Evolutionary conservation across 2,888 invertebrate genomes (phyloP), one percentile per base, ranked within the genome.

Genomic region (Andrena chrysosceles): DNA sequence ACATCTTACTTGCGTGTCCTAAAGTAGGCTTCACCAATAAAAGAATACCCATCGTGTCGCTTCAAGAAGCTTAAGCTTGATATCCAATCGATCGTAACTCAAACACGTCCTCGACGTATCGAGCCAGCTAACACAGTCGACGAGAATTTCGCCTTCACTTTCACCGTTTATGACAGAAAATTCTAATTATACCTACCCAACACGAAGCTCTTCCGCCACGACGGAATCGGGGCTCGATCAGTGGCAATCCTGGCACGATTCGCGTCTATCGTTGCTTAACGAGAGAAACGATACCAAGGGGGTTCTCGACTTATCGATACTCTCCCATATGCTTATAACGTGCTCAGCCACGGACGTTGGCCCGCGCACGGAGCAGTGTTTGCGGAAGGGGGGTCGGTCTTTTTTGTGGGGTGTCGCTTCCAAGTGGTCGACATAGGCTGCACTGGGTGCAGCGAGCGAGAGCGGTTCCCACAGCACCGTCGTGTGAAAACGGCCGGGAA

Each of bases 401-500:
- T 91, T 87, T 87, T 78, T 77, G 83, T 81, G 79, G 82, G 83
- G 82, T 85, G 88, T 86, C 84, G 85, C 86, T 87, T 86, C 86
- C 85, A 86, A 86, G 73, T 77, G 84, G 78, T 84, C 87, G 83
- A 79, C 87, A 79, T 72, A 79, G 85, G 76, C 78, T 63, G 82
- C 76, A 85, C 85, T 90, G 90, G 89, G 90, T 87, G 91, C 88
- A 88, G 87, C 87, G 68, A 83, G 86, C 87, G 85, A 87, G 89
- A 90, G 87, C 77, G 90, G 91, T 93, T 93, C 93, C 93, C 92
- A 93, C 93, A 93, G 90, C 80, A 71, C 77, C 85, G 83, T 89
- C 92, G 92, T 93, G 93, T 93, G 93, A 92, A 93, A 92, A 90
- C 89, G 77, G 82, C 77, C 89, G 88, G 89, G 89, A 91, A 92